A percentile compares a stretch with the other conserved stretches of the same genome.
These are phyloP conservation scores for Hypolimnas misippus DNA, from an alignment of 2,888 invertebrate species.

Conservation along the genomic window DNA sequence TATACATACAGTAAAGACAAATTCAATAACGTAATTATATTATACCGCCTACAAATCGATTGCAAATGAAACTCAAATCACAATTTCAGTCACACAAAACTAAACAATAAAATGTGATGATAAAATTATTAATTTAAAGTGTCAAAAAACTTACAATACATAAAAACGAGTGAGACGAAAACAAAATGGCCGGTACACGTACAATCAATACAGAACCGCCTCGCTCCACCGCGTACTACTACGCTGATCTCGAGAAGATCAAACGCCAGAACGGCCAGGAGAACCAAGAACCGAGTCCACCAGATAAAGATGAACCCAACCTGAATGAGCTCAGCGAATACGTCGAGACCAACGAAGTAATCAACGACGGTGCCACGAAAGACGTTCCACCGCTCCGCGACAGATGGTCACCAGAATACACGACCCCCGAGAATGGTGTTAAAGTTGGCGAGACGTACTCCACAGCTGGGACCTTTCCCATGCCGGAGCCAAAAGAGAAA, in stretches of 20 bases:
- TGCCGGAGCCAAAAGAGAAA: slow-evolving; percentile 77
- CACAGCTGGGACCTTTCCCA: slow-evolving; percentile 78
- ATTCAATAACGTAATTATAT: too few relatives aligned
- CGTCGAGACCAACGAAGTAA: slow-evolving; percentile 63
- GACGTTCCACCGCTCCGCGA: slow-evolving; percentile 71
- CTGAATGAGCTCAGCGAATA: slow-evolving; percentile 79
- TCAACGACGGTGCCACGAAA: slow-evolving; percentile 64
- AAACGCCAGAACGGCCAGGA: slow-evolving; percentile 63
- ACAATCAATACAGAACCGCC: slow-evolving; percentile 81
- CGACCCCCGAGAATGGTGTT: slow-evolving; percentile 61
- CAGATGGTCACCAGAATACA: slow-evolving; percentile 65
- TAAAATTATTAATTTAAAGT: too few relatives aligned
- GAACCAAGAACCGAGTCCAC: slow-evolving; percentile 47
- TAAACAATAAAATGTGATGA: too few relatives aligned
- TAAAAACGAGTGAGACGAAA: slow-evolving; percentile 16
- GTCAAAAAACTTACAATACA: not conserved
- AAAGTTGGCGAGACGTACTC: slow-evolving; percentile 72
- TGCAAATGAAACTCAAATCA: not conserved
- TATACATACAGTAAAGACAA: too few relatives aligned
- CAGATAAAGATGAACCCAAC: slow-evolving; percentile 56
- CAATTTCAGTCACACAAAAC: not conserved
- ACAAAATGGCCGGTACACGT: slow-evolving; percentile 60
- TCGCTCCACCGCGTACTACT: slow-evolving; percentile 84
- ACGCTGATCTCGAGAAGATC: slow-evolving; percentile 83
- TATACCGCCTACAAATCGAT: slow-evolving; percentile 6